Base-by-base conservation (phyloP, 2,113 vertebrate species). In the Daboia siamensis region DNA sequence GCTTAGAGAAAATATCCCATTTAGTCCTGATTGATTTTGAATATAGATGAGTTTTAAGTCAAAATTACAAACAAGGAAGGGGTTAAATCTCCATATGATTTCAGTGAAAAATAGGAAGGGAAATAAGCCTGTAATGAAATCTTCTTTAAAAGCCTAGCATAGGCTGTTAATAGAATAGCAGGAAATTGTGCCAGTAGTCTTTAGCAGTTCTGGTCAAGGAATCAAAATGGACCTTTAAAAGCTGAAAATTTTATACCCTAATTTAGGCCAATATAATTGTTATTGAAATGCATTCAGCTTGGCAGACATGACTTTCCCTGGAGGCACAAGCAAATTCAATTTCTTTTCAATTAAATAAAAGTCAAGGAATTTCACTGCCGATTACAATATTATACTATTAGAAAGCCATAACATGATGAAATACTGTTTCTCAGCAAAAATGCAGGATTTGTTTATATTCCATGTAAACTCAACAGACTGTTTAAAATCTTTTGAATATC, bases 361-460 rank as follows among this genome's bases (percentile, higher is more conserved):
- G 88, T 33, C 24, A 89, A 59, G 88, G 33, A 89, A 61, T 90
- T 90, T 57, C 7, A 69, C 13, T 80, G 29, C 15, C 85, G 64
- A 39, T 24, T 92, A 91, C n/a, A 17, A 90, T 1, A 52, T 2
- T 51, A 94, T 93, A 95, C 61, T 0, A 0, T 2, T 89, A 91
- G 1, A 13, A 15, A 87, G 44, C 92, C 93, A 33, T 91, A 92
- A 1, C 52, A 94, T 24, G 57, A 69, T 90, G 89, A 93, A 26
- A 59, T 88, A 21, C 15, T 95, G 88, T 64, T 87, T 56, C 90
- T 85, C 86, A 90, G 55, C 90, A 33, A 8, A 54, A 93, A 51
- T 91, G 88, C 33, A 3, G 44, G 13, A 1, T 21, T 21, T 33
- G 54, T 33, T 88, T 33, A 29, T 64, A 29, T 64, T 64, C 26